Base-by-base conservation (phyloP, 37 sponge, comb jelly and placozoan species). In the Ianthella basta region DNA sequence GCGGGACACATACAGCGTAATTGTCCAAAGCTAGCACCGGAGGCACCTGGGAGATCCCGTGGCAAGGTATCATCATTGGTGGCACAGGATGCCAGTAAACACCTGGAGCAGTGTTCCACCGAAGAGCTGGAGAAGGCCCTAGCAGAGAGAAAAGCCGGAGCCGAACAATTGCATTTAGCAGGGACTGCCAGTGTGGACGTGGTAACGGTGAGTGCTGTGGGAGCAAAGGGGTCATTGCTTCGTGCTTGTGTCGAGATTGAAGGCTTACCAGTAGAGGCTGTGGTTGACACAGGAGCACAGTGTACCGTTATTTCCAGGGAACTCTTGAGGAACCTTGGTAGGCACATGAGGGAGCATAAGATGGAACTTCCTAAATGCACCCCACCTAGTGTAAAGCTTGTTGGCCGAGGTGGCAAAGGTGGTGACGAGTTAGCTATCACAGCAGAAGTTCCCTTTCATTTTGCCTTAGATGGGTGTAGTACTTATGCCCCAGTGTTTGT, bases 251-350 rank as follows among this genome's bases (percentile, higher is more conserved):
- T 81, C 4, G 38, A 60, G 21, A 36, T 81, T 60, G 82, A 59
- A 60, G 82, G 82, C 8, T 37, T 81, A 5, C 64, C 64, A 5
- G 21, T 81, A 14, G 10, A 10, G 6, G 82, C 82, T 4, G 10
- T 38, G 38, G 34, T 81, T 23, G 82, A 81, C 41, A 81, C 82
- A 60, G 82, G 82, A 61, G 82, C 82, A 40, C 82, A 81, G 34
- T 81, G 64, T 30, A 81, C 82, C 40, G 60, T 81, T n/a, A 59
- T 81, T 8, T 81, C 82, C 5, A 8, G 82, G 4, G 14, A 36
- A 4, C 29, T 64, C 4, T n/a, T 60, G 3, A 61, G 60, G 19
- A 14, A 16, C 4, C 64, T 81, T 4, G 65, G 16, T 16, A 24
- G 34, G 41, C 65, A 59, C 27, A 30, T 81, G 15, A 61, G 38